Conservation (phyloP, 2,113 vertebrate species). For the Otocyon megalotis region DNA sequence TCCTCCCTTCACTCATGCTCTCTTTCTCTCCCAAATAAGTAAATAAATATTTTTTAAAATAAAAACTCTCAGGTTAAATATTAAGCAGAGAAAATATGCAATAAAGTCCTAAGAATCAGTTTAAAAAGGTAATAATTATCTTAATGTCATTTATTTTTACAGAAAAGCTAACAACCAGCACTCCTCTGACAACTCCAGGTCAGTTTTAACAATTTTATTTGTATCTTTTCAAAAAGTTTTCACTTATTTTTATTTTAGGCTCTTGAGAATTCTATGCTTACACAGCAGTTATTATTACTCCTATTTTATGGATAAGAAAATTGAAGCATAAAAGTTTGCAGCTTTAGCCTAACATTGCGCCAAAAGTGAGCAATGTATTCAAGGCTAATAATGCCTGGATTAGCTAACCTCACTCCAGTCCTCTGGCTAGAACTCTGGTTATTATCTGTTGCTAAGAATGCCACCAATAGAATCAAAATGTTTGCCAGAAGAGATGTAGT, state of each 20-base stretch:
- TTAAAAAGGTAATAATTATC: background rate
- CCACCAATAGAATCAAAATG: background rate
- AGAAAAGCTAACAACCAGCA: constrained; percentile 52
- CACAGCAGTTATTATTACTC: background rate
- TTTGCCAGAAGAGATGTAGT: background rate
- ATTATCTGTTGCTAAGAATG: background rate
- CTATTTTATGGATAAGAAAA: background rate
- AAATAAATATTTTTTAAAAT: too few relatives aligned
- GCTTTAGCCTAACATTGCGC: background rate
- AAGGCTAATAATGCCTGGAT: background rate
- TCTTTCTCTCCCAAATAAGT: too few relatives aligned
- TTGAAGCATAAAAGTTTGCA: background rate
- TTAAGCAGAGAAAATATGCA: background rate
- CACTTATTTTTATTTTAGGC: background rate
- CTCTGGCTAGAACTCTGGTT: background rate
- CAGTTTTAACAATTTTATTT: constrained; percentile 45
- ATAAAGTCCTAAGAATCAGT: background rate
- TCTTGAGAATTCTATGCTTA: background rate
- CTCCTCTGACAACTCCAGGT: constrained; percentile 59
- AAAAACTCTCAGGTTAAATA: background rate
- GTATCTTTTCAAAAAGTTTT: background rate
- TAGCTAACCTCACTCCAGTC: background rate
- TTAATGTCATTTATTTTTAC: constrained; percentile 56
- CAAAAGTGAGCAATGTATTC: background rate
- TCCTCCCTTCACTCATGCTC: too few relatives aligned